phyloP scores from a whole-genome alignment of 2,113 vertebrate genomes.

The Protobothrops flavoviridis region DNA sequence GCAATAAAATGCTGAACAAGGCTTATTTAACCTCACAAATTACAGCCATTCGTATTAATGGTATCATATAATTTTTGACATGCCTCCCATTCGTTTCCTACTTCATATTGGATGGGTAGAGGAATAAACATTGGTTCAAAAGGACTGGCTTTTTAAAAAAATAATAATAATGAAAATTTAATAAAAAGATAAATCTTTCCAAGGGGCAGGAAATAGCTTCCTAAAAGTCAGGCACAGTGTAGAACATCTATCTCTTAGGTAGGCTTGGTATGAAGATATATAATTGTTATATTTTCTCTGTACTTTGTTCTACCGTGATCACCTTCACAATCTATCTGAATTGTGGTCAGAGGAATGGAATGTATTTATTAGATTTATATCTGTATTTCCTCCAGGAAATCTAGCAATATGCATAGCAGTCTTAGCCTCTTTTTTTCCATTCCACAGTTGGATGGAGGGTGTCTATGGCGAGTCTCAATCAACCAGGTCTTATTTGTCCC shows the following conservation, averaged over 20 bases:
- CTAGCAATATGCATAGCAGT: not conserved
- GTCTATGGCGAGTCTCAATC: too few species aligned
- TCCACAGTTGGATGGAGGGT: too few species aligned
- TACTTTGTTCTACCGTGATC: not conserved
- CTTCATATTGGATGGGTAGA: conserved; percentile 30
- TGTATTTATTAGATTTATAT: not conserved
- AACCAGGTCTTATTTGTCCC: not conserved
- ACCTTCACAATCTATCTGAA: not conserved
- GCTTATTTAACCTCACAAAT: conserved; percentile 63
- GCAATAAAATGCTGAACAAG: conserved; percentile 58
- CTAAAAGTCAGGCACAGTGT: not conserved
- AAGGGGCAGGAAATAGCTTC: conserved; percentile 21
- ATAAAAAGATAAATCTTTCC: conserved; percentile 17
- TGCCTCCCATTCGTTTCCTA: conserved; percentile 39
- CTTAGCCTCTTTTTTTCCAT: not conserved
- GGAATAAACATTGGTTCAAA: conserved; percentile 29
- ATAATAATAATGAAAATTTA: not conserved
- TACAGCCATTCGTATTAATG: conserved; percentile 63
- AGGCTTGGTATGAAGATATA: not conserved
- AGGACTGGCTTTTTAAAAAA: not conserved
- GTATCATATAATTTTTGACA: conserved; percentile 52
- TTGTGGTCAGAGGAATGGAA: not conserved
- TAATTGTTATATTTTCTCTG: not conserved
- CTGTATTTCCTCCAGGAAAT: not conserved
- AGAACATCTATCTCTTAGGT: not conserved